phyloP scores from a whole-genome alignment of 2,888 invertebrate genomes.

The Psylliodes chrysocephalus region DNA sequence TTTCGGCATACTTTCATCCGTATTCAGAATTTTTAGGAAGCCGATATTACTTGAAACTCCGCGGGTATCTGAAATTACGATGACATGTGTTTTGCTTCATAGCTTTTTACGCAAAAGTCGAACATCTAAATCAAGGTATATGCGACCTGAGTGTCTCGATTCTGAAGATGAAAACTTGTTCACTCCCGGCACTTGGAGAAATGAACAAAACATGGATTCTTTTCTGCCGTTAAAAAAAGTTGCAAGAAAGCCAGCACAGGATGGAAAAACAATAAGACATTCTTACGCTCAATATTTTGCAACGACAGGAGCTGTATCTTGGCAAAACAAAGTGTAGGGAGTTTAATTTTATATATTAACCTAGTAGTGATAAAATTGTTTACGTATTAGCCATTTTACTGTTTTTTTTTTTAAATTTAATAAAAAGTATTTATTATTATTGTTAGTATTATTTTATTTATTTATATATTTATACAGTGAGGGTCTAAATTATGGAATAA shows the following conservation, averaged over 20 bases:
- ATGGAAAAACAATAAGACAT: constrained; percentile 13
- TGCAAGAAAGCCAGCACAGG: constrained; percentile 24
- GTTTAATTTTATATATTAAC: too few relatives aligned
- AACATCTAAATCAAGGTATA: constrained; percentile 19
- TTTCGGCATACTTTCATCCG: constrained; percentile 36
- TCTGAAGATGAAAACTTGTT: constrained; percentile 14
- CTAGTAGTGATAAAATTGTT: too few relatives aligned
- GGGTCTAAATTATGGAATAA: too few relatives aligned
- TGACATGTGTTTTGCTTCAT: constrained; percentile 28
- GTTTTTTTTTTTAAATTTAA: too few relatives aligned
- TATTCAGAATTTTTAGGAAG: neutral
- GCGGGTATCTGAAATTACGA: constrained; percentile 17
- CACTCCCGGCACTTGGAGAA: constrained; percentile 25
- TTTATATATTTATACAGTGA: too few relatives aligned
- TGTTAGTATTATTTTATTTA: too few relatives aligned
- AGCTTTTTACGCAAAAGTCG: constrained; percentile 26
- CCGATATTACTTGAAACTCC: constrained; percentile 28
- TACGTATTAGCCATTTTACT: too few relatives aligned
- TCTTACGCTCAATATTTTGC: too few relatives aligned
- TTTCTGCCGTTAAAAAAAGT: constrained; percentile 25
- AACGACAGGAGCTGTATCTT: too few relatives aligned
- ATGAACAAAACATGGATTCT: constrained; percentile 29
- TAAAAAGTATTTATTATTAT: too few relatives aligned
- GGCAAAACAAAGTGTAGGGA: too few relatives aligned
- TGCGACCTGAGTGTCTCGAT: constrained; percentile 20